A percentile compares a stretch with the other conserved stretches of the same genome.
Evolutionary conservation across 64 coral and sea anemone genomes (phyloP).

Genomic region (Porites lutea): DNA sequence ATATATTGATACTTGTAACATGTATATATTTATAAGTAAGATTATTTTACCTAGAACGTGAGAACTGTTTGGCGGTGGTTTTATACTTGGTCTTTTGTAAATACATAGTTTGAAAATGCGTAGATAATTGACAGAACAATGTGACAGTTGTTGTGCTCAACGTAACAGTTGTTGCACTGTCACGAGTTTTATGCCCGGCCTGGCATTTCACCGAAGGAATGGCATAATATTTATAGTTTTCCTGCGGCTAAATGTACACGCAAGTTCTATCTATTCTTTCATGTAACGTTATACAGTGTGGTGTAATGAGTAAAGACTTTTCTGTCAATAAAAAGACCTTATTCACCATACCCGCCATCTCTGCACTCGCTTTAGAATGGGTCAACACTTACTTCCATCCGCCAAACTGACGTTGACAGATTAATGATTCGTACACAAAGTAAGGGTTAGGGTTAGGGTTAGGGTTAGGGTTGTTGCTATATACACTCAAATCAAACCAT

Average conservation of each 20-base stretch:
- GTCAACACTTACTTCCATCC: no score
- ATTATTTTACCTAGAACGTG: slow-evolving; percentile 25
- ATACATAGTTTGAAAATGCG: background rate
- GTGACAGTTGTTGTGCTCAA: background rate
- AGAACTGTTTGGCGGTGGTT: background rate
- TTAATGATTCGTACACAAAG: no score
- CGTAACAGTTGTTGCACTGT: background rate
- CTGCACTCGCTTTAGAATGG: no score
- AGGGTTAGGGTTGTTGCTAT: no score
- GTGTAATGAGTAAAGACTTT: no score
- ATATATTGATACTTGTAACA: slow-evolving; percentile 53
- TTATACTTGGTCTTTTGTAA: slow-evolving; percentile 22
- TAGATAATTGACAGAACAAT: background rate
- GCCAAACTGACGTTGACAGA: no score
- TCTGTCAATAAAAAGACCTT: no score
- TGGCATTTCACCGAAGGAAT: background rate
- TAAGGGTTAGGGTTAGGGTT: no score
- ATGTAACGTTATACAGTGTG: background rate
- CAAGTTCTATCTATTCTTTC: background rate
- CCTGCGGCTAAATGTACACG: background rate
- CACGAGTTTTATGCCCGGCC: background rate
- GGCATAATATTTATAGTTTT: background rate
- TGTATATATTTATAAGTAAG: slow-evolving; percentile 36
- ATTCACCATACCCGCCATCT: no score
- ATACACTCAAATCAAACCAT: no score